Evolutionary conservation across 2,797 vertebrate genomes (phyloP).

Genomic region (Aphelocoma californica): DNA sequence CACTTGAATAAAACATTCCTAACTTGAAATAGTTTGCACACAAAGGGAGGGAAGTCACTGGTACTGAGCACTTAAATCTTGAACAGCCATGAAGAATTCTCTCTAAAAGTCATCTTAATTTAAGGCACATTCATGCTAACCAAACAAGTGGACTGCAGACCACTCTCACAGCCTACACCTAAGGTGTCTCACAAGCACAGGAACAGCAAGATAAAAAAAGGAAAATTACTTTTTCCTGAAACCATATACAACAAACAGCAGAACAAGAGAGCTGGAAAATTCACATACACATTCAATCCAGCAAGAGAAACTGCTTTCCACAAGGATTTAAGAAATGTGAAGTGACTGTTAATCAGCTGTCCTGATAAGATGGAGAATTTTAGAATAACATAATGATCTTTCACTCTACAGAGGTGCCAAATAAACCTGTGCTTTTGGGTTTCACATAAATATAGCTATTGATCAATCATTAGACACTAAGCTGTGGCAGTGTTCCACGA

Average conservation of each 20-base stretch:
- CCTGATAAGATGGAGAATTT: not conserved
- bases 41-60: not conserved
- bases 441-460: not conserved
- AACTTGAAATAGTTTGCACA: not conserved
- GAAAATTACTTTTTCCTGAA: not conserved
- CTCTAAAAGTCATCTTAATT: not conserved
- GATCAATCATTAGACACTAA: not conserved
- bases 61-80: not conserved
- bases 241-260: not conserved
- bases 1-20: not conserved
- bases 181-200: not conserved
- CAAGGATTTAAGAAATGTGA: not conserved
- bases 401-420: not conserved
- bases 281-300: not conserved
- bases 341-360: not conserved
- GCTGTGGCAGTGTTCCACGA: not conserved
- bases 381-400: not conserved
- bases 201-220: not conserved
- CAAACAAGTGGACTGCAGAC: not conserved
- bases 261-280: not conserved
- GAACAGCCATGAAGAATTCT: not conserved
- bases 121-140: not conserved
- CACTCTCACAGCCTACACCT: not conserved
- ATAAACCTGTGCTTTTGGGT: not conserved
- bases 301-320: not conserved